These are phyloP conservation scores for Eclectus roratus DNA, from an alignment of 2,113 vertebrate genomes.

Conservation along the genomic window DNA sequence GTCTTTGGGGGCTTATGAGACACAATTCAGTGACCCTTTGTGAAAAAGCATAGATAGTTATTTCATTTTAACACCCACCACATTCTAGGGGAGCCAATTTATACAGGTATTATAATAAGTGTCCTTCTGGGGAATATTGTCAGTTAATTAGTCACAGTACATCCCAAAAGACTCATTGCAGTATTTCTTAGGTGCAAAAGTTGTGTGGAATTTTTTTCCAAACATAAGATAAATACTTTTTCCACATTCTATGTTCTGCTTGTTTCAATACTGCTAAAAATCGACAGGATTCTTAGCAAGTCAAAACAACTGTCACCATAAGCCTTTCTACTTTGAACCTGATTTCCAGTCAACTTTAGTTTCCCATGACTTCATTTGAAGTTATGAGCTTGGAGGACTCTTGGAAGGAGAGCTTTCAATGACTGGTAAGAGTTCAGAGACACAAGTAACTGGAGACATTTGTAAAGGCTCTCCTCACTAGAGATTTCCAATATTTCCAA, in stretches of 20 bases:
- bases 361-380: not conserved
- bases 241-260: not conserved
- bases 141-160: not conserved
- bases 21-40: not conserved
- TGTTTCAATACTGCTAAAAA: not conserved
- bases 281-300: not conserved
- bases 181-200: not conserved
- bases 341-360: not conserved
- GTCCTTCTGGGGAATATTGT: not conserved
- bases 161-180: not conserved
- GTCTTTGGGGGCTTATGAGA: not conserved
- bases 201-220: not conserved
- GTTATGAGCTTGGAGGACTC: not conserved
- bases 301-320: not conserved
- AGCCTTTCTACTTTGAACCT: not conserved
- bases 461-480: not conserved
- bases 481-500: not conserved
- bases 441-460: not conserved
- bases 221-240: not conserved
- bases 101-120: not conserved
- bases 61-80: not conserved
- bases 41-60: not conserved
- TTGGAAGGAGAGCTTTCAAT: not conserved
- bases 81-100: not conserved
- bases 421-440: not conserved